A percentile compares a stretch with the other conserved stretches of the same genome.
phyloP scores from a whole-genome alignment of 2,888 invertebrate genomes.

The Thymelicus sylvestris region DNA sequence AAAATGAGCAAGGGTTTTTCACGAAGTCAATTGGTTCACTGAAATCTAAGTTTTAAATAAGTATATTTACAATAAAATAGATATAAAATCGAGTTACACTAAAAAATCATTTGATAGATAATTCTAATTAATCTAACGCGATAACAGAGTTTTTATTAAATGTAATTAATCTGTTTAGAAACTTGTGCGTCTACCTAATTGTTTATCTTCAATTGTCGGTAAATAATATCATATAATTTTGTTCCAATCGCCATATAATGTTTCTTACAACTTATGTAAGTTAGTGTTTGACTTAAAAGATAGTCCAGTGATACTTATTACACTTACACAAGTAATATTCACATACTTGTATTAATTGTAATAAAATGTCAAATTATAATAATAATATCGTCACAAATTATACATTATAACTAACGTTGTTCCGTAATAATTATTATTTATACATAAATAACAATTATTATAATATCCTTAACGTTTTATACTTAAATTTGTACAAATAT shows the following conservation, averaged over 20 bases:
- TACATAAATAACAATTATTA: neutral
- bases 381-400: neutral
- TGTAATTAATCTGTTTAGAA: neutral
- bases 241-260: too few species aligned
- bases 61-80: neutral
- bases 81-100: neutral
- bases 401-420: neutral
- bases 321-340: too few species aligned
- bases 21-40: neutral
- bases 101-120: neutral
- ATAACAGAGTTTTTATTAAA: neutral
- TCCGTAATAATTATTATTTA: neutral
- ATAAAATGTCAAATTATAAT: constrained; percentile 1
- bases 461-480: neutral
- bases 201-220: too few species aligned
- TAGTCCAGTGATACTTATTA: too few species aligned
- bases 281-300: too few species aligned
- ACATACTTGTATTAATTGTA: neutral
- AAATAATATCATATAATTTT: too few species aligned
- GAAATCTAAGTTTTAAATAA: neutral
- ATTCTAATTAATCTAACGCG: too few species aligned
- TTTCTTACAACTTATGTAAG: too few species aligned
- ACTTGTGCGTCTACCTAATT: neutral
- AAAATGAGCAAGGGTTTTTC: neutral
- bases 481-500: constrained; percentile 6